Conservation (phyloP, 2,797 vertebrate species). For the Dermochelys coriacea region DNA sequence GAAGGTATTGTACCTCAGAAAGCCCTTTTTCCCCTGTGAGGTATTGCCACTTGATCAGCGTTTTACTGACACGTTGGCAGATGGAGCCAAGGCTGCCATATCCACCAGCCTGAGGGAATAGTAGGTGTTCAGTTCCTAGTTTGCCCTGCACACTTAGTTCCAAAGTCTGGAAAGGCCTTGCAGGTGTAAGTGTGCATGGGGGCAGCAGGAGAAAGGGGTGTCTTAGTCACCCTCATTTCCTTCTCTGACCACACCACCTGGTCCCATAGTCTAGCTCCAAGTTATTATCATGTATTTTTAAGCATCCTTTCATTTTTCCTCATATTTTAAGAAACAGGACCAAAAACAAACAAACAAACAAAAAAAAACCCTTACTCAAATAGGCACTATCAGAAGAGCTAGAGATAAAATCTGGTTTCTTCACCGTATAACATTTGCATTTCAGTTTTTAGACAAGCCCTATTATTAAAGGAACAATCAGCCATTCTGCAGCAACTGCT, state of each 20-base stretch:
- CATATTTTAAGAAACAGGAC: background rate
- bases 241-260: background rate
- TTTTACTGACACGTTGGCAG: background rate
- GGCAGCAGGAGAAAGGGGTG: background rate
- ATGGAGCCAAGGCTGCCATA: background rate
- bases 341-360: too few species aligned
- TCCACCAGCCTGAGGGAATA: background rate
- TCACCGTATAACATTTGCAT: background rate
- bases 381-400: background rate
- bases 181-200: background rate
- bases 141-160: background rate
- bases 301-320: background rate
- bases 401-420: background rate
- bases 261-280: background rate
- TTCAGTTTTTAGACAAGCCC: background rate
- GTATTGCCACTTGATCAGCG: background rate
- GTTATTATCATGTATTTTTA: background rate
- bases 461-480: background rate
- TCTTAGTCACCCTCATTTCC: background rate
- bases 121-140: accelerated
- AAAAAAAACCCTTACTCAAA: background rate
- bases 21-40: background rate
- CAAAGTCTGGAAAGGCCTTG: background rate
- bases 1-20: background rate
- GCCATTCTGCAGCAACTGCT: background rate